Conservation (phyloP, 2,888 invertebrate genomes). For the Elysia crispata region DNA sequence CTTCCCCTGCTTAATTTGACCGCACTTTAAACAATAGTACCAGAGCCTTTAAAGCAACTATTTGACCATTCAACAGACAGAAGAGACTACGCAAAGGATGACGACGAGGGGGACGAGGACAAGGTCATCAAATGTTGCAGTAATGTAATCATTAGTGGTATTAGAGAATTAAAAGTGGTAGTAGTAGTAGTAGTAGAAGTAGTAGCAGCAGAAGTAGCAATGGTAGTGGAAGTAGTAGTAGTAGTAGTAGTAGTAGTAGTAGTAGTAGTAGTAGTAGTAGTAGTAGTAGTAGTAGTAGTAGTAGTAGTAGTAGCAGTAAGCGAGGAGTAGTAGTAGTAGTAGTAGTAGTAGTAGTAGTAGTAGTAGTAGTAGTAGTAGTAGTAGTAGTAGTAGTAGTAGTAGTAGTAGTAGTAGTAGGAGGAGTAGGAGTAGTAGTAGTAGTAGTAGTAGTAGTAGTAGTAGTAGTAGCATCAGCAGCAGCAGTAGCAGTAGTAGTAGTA, state of each 20-base stretch:
- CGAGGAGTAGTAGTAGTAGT: slow-evolving; percentile 10
- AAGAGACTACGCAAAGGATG: too few relatives aligned
- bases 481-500: neutral
- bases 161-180: neutral
- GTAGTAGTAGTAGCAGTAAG: slow-evolving; percentile 6
- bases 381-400: slow-evolving; percentile 22
- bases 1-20: too few relatives aligned
- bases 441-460: too few relatives aligned
- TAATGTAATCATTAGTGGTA: slow-evolving; percentile 5
- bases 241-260: slow-evolving; percentile 23
- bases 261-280: slow-evolving; percentile 12
- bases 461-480: neutral
- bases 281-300: slow-evolving; percentile 16
- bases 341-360: slow-evolving; percentile 19
- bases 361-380: neutral
- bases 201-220: neutral
- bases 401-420: slow-evolving; percentile 19
- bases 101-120: too few relatives aligned
- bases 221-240: neutral
- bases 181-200: slow-evolving; percentile 31
- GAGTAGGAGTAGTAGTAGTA: slow-evolving; percentile 6
- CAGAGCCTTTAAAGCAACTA: neutral
- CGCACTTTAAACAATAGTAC: too few relatives aligned
- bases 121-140: too few relatives aligned
- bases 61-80: too few relatives aligned